phyloP scores from a whole-genome alignment of 2,113 vertebrate species.

The Alectura lathami region DNA sequence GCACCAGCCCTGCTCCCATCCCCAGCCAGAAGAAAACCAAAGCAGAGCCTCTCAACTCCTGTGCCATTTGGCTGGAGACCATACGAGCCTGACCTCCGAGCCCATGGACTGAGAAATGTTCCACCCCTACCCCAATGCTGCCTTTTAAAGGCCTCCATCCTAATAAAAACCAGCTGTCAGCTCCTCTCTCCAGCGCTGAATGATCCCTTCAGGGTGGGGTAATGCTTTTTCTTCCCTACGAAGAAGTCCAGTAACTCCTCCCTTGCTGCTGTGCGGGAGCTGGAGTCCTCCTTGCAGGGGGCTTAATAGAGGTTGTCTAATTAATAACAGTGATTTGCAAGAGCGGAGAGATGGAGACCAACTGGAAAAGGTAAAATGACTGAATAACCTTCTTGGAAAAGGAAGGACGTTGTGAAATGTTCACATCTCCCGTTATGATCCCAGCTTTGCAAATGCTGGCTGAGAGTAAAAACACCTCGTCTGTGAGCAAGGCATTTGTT shows the following conservation, averaged over 20 bases:
- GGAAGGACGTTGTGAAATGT: not conserved
- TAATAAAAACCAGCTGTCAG: constrained; percentile 28
- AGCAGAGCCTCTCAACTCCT: not conserved
- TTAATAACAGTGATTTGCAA: not conserved
- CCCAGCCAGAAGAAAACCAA: not conserved
- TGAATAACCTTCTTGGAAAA: not conserved
- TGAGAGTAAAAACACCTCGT: not conserved
- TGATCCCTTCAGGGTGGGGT: constrained; percentile 27
- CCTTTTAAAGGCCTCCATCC: not conserved
- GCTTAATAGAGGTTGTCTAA: not conserved
- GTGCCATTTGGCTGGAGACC: not conserved
- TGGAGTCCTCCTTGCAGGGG: not conserved
- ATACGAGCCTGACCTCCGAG: not conserved
- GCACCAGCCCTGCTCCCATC: not conserved
- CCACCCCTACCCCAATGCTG: not conserved
- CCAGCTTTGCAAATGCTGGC: not conserved
- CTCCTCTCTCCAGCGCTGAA: not conserved
- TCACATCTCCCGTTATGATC: not conserved
- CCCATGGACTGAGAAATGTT: not conserved
- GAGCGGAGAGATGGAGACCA: not conserved
- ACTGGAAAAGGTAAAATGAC: constrained; percentile 12
- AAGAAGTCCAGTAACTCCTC: not conserved
- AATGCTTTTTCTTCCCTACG: not conserved
- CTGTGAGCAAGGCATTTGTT: not conserved
- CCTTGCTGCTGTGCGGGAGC: not conserved